Percentiles rank a stretch among this genome's conserved stretches.
These are phyloP conservation scores for Archips xylosteana DNA, from an alignment of 2,888 invertebrate genomes.

Conservation along the genomic window DNA sequence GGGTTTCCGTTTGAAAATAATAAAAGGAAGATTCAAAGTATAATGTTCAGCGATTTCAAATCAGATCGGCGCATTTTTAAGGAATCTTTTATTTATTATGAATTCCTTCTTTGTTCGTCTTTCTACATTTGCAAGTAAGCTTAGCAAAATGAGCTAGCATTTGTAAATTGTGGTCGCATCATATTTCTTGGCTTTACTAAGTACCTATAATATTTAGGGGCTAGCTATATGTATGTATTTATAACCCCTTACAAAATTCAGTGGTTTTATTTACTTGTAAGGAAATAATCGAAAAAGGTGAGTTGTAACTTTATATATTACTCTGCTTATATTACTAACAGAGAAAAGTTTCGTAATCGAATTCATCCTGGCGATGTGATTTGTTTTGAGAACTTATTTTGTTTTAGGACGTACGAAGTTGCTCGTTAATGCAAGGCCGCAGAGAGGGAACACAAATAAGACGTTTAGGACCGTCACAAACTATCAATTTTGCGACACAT, in stretches of 20 bases:
- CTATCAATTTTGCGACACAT: neutral
- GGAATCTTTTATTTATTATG: neutral
- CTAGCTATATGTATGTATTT: no score
- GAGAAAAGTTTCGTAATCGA: neutral
- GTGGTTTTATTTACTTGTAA: neutral
- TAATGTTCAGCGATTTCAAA: conserved; percentile 11
- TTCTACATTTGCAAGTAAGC: neutral
- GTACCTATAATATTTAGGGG: neutral
- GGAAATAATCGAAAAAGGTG: neutral
- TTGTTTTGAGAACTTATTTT: conserved; percentile 2
- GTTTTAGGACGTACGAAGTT: conserved; percentile 5
- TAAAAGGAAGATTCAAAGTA: conserved; percentile 10
- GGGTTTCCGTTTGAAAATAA: neutral
- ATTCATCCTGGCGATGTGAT: conserved; percentile 3
- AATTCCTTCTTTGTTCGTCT: conserved; percentile 3
- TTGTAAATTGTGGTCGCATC: neutral
- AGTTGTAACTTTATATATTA: neutral
- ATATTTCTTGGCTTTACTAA: neutral
- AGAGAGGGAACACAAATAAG: conserved; percentile 3
- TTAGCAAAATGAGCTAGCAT: neutral
- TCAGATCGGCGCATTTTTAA: neutral
- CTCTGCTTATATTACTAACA: neutral
- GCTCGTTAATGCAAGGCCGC: conserved; percentile 6
- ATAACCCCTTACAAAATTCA: neutral
- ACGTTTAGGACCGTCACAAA: neutral